Conservation (phyloP, 1,140 invertebrate species). For the Oryzaephilus surinamensis region DNA sequence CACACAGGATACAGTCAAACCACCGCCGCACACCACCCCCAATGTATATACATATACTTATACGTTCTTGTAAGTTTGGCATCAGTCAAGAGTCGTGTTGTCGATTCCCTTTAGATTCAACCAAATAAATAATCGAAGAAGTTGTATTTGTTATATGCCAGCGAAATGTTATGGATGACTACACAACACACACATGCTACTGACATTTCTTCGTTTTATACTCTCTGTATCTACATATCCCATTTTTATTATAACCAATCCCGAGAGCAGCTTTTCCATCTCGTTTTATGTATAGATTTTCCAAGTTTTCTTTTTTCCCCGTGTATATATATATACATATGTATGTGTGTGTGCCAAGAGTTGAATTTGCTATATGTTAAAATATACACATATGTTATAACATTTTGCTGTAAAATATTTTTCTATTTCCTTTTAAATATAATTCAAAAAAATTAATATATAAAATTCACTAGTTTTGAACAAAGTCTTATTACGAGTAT, state of each 20-base stretch:
- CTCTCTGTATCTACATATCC: slow-evolving; percentile 34
- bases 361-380: slow-evolving; percentile 8
- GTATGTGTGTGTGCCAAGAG: too few species aligned
- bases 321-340: too few species aligned
- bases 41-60: too few species aligned
- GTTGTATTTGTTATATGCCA: slow-evolving; percentile 3
- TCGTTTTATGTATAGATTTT: slow-evolving; percentile 25
- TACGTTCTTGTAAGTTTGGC: slow-evolving; percentile 19
- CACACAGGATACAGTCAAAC: too few species aligned
- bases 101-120: slow-evolving; percentile 17
- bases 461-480: too few species aligned
- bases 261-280: slow-evolving; percentile 19
- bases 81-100: slow-evolving; percentile 26
- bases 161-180: slow-evolving; percentile 12
- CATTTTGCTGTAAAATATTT: too few species aligned
- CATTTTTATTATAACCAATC: slow-evolving; percentile 35
- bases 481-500: too few species aligned
- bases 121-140: slow-evolving; percentile 7
- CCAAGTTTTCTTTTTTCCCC: slow-evolving; percentile 6
- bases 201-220: slow-evolving; percentile 33
- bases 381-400: too few species aligned
- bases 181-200: slow-evolving; percentile 28
- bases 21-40: slow-evolving; percentile 1
- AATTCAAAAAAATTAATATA: too few species aligned
- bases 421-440: too few species aligned